Base-by-base conservation (phyloP, 2,888 invertebrate species). In the Drosophila differens region DNA sequence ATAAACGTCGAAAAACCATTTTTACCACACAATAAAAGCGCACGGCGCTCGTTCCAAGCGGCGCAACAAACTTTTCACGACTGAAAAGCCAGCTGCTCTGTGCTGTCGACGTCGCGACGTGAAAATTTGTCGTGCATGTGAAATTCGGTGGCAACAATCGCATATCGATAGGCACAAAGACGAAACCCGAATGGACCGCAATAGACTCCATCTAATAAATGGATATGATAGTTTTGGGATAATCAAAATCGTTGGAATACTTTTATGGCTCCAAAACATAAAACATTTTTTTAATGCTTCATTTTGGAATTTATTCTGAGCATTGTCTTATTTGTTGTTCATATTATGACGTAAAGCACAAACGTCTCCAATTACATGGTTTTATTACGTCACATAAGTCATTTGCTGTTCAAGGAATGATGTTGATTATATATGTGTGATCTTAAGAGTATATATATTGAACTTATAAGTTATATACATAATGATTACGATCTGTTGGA, bases 51-150 rank as follows among this genome's bases (percentile, higher is more conserved):
- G 77, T 83, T 85, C 85, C 82, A 80, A 79, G 73, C 90, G 76
- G 74, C 85, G 79, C 82, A 80, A 74, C 76, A 80, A 66, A 79
- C 87, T 81, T 83, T 84, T 80, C 85, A 82, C 85, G 85, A 89
- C 89, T 89, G 82, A 85, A 59, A 33, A 16, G 44, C 19, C n/a
- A 55, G 63, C 73, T 66, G 76, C 37, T 39, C n/a, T 16, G 10
- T 3, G 55, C 44, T 58, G 39, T 52, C 70, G 71, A 49, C 63
- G 47, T 30, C 52, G 64, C 64, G 64, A 37, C 57, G 63, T 55
- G 71, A 74, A 82, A 79, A 79, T 64, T 72, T 87, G 86, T 89
- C 86, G 84, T 81, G 57, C 72, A 69, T 35, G 59, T 52, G 41
- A 68, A 65, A 67, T 64, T 39, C 58, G 58, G 53, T 66, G 61